Evolutionary conservation across 2,888 invertebrate genomes (phyloP).

Genomic region (Amiota mariae): DNA sequence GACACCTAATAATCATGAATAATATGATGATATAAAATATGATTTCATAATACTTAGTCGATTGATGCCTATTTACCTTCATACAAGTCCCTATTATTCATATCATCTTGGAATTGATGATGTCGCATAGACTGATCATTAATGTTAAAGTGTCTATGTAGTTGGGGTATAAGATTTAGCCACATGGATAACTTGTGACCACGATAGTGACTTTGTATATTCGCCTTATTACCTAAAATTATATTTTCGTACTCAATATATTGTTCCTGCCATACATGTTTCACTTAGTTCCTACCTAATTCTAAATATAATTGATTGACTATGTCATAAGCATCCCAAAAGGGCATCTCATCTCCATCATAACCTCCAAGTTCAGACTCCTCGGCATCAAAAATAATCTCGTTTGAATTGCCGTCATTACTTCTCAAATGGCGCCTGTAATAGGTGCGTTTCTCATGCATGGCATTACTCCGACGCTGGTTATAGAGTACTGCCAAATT

Average conservation of each 20-base stretch:
- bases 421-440: conserved; percentile 58
- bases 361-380: conserved; percentile 54
- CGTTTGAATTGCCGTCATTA: conserved; percentile 52
- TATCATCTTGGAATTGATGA: conserved; percentile 88
- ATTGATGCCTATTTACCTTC: conserved; percentile 77
- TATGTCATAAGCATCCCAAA: conserved; percentile 93
- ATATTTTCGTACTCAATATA: not conserved
- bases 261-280: not conserved
- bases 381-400: conserved; percentile 29
- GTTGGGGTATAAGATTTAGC: conserved; percentile 91
- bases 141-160: conserved; percentile 86
- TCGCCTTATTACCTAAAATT: conserved; percentile 79
- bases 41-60: not conserved
- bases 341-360: conserved; percentile 75
- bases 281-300: conserved; percentile 76
- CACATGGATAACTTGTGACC: conserved; percentile 95
- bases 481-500: conserved; percentile 68
- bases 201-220: conserved; percentile 91
- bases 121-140: conserved; percentile 89
- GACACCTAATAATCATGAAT: conserved; percentile 76
- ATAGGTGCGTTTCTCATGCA: conserved; percentile 64
- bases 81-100: conserved; percentile 76
- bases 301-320: conserved; percentile 92
- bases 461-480: conserved; percentile 64
- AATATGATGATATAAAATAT: not conserved